phyloP scores from a whole-genome alignment of 2,888 invertebrate species.

The Fabriciana adippe region DNA sequence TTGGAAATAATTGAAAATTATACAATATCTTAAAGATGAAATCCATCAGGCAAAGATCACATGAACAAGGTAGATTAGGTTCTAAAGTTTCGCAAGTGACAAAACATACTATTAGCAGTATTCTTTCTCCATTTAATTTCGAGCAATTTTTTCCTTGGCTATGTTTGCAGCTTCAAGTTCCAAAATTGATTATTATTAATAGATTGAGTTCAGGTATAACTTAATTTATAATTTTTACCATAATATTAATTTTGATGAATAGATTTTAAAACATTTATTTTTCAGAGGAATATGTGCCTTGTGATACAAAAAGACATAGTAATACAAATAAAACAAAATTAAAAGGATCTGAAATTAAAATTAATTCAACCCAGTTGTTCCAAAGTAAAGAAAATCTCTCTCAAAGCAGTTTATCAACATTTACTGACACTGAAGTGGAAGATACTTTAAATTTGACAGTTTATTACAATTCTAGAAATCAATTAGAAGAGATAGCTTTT shows the following conservation, averaged over 20 bases:
- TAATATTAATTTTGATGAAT: too few relatives aligned
- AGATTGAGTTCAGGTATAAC: conserved; percentile 19
- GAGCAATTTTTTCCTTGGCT: conserved; percentile 60
- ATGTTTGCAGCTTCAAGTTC: conserved; percentile 47
- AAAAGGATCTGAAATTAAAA: conserved; percentile 11
- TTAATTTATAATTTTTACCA: too few relatives aligned
- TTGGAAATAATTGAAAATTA: too few relatives aligned
- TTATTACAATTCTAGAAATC: conserved; percentile 46
- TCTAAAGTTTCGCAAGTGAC: too few relatives aligned
- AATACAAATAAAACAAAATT: conserved; percentile 8
- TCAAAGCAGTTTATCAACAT: conserved; percentile 35
- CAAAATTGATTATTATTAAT: conserved; percentile 43
- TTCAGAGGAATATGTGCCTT: too few relatives aligned
- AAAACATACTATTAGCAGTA: conserved; percentile 1
- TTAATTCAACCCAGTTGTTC: not conserved
- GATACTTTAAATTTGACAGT: too few relatives aligned
- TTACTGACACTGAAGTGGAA: too few relatives aligned
- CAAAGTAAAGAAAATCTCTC: not conserved
- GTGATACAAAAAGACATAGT: conserved; percentile 43
- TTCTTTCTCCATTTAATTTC: conserved; percentile 53
- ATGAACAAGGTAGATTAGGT: too few relatives aligned
- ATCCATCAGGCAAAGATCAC: too few relatives aligned
- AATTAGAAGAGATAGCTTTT: conserved; percentile 53
- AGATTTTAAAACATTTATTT: too few relatives aligned
- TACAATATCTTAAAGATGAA: too few relatives aligned